Base-by-base conservation (phyloP, 2,113 vertebrate genomes). In the Centropristis striata region DNA sequence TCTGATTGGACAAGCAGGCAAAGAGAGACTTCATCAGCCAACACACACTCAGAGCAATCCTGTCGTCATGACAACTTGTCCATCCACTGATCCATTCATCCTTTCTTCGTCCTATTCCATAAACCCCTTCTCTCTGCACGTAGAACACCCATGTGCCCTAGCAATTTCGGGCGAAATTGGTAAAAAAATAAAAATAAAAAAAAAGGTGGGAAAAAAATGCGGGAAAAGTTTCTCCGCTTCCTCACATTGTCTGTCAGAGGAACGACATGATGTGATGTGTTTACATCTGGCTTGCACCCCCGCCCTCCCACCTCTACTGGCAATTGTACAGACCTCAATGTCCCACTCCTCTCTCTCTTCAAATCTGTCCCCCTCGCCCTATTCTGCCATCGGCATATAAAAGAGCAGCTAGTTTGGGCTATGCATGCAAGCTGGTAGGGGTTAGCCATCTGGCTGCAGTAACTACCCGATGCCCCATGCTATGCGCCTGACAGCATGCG, bases 1-100 rank as follows among this genome's bases (percentile, higher is more conserved):
- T 99, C 98, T 99, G 98, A 99, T 98, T 98, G 98, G 98, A 98
- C 96, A 97, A 97, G 90, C 94, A 94, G 83, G 84, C 87, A 87
- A 89, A 94, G 86, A 94, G 87, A 92, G 96, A 97, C 97, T 97
- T 97, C 97, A 97, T 98, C 96, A 98, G 89, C 93, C 89, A 93
- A 93, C 92, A 87, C 92, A 93, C 66, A 90, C 81, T 84, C 87
- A 63, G 96, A 86, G 88, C 90, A 92, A 91, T 90, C 90, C 85
- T 86, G 95, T 95, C 92, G 94, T 94, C 95, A 95, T 95, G 94
- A 95, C 95, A 94, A 95, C 94, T 91, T 93, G 95, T 96, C 96
- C 90, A 86, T 93, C 86, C 77, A 83, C 59, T 67, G 41, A 82
- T 90, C 80, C 75, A 85, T 84, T 85, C 81, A 78, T 75, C 65